These are phyloP conservation scores for Formica aserva DNA, from an alignment of 2,888 invertebrate species.

Conservation along the genomic window DNA sequence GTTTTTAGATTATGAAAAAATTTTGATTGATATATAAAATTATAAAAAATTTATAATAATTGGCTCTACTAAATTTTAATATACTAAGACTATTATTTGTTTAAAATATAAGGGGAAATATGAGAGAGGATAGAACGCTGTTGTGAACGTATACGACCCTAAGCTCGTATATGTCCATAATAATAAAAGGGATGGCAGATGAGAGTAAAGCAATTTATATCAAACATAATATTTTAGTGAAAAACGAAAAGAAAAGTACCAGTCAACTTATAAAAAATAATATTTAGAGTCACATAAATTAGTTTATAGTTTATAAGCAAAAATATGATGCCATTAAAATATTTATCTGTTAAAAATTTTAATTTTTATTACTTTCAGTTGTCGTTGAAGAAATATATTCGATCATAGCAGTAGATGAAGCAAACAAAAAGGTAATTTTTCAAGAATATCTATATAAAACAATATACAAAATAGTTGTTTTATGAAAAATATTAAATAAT, in stretches of 20 bases:
- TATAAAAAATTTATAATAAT: background rate
- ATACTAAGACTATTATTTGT: background rate
- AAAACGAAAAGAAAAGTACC: background rate
- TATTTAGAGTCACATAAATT: background rate
- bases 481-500: background rate
- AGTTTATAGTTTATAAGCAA: background rate
- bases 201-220: background rate
- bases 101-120: conserved; percentile 11
- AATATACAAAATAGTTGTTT: background rate
- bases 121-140: background rate
- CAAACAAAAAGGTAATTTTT: background rate
- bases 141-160: background rate
- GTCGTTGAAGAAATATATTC: background rate
- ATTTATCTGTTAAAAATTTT: background rate
- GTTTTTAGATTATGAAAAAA: background rate
- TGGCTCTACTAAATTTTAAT: background rate
- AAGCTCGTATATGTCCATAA: background rate
- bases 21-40: background rate
- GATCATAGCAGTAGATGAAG: background rate
- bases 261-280: background rate
- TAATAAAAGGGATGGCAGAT: conserved; percentile 4
- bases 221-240: conserved; percentile 1
- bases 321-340: background rate
- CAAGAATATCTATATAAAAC: background rate
- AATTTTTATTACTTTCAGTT: background rate